Percentiles rank a stretch among this genome's conserved stretches.
Evolutionary conservation across 2,113 vertebrate species (phyloP).

Genomic region (Silurus meridionalis): DNA sequence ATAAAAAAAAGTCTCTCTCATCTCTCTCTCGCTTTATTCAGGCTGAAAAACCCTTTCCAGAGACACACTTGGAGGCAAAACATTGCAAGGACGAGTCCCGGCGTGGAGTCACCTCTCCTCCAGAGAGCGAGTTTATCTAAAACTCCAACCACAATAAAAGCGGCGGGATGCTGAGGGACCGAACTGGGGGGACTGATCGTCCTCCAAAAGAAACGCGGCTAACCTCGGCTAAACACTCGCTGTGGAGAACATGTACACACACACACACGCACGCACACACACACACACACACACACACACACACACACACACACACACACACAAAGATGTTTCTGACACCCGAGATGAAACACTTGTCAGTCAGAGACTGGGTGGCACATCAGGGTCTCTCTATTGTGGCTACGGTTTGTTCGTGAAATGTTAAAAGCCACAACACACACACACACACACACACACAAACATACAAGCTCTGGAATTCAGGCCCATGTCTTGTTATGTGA

Average conservation of each 20-base stretch:
- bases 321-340: slow-evolving; percentile 62
- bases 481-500: not conserved
- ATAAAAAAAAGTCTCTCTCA: no score
- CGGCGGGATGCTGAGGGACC: slow-evolving; percentile 71
- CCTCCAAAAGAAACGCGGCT: slow-evolving; percentile 82
- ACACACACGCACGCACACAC: slow-evolving; percentile 19
- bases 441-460: no score
- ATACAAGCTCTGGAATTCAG: not conserved
- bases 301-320: slow-evolving; percentile 22
- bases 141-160: slow-evolving; percentile 83
- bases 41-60: slow-evolving; percentile 43
- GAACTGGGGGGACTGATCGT: slow-evolving; percentile 74
- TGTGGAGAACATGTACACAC: slow-evolving; percentile 5
- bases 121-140: slow-evolving; percentile 83
- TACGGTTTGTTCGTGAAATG: slow-evolving; percentile 2
- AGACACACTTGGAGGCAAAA: slow-evolving; percentile 46
- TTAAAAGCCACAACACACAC: slow-evolving; percentile 22
- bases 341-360: slow-evolving; percentile 62
- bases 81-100: slow-evolving; percentile 74
- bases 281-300: slow-evolving; percentile 16
- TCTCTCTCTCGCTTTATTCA: slow-evolving; percentile 28
- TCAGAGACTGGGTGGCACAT: slow-evolving; percentile 41
- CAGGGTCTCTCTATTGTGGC: slow-evolving; percentile 43
- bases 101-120: slow-evolving; percentile 75
- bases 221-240: slow-evolving; percentile 73